Evolutionary conservation across 2,113 vertebrate species (phyloP), one percentile per base, ranked within the genome.

Genomic region (Salvelinus sp.): DNA sequence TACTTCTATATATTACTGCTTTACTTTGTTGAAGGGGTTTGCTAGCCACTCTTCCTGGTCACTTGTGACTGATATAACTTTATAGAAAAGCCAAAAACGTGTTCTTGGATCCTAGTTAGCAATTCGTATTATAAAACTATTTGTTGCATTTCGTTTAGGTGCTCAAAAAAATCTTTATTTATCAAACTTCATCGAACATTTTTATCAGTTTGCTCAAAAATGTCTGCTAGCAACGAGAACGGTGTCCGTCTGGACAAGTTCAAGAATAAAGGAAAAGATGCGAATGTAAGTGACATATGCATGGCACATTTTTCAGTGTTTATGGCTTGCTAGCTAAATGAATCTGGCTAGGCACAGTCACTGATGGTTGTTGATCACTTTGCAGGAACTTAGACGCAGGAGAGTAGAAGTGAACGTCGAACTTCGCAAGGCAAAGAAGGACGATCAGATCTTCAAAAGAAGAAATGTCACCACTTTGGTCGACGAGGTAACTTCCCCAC

Each of bases 231-330:
- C 50, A 54, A 54, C 50, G 95, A 95, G 63, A 95, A 92, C 81
- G 78, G 74, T 20, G 92, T 87, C 25, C 96, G 97, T 20, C 84
- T 99, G 71, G 97, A 89, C 87, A 93, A 95, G 77, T 99, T 99
- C 91, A 99, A 99, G 92, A 98, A 99, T 92, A 98, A 98, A 92
- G 98, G 98, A 25, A 98, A 95, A 85, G 97, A 99, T 77, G 93
- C 90, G 1, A 88, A 72, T 38, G 83, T 91, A 68, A 81, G 75
- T 86, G 13, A 18, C 22, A 5, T 10, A 5, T 10, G 44, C 28
- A 0, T 6, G 50, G 2, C 9, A 57, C 13, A 13, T 72, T 28
- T 69, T 22, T 14, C 10, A 69, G 60, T n/a, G 1, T 1, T 44
- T 0, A 44, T 44, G 38, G 9, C 9, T 44, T 44, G 2, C 9